Evolutionary conservation across 2,113 vertebrate species (phyloP), one percentile per base, ranked within the genome.

Genomic region (Rhea americana): DNA sequence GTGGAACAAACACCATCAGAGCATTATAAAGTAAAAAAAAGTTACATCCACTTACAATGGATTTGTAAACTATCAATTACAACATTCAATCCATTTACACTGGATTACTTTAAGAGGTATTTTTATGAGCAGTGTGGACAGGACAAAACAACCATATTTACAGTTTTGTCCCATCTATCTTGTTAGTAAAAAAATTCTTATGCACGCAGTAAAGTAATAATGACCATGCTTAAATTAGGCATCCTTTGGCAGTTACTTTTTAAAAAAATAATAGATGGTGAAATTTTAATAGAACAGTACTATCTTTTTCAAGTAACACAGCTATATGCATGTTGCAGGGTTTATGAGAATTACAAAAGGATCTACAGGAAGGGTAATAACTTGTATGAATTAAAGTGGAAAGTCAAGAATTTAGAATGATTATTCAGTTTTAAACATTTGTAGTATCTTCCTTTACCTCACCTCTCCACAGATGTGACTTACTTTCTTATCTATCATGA

Each of bases 11-110:
- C 77, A 87, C 45, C 68, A 90, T 47, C 59, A 76, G 53, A 79
- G 39, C 30, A 89, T 63, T 61, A 84, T 28, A 90, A 93, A 89
- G 30, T 19, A 45, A 35, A 35, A 35, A 86, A 71, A 91, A 78
- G 5, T 7, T 20, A 48, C 50, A 89, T 66, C 82, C 63, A 76
- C 93, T 94, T 93, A 66, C 18, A 85, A 41, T 76, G 82, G 87
- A 91, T 94, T 94, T 85, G 26, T 59, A 95, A 89, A 80, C 72
- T 89, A 75, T 56, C 73, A 86, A 82, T 90, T 93, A 92, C 37
- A 83, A 80, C 61, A 85, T 73, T 37, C 55, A 89, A 87, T 86
- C 77, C 43, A 59, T 93, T 95, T 91, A 86, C 66, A 84, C 75
- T 37, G 89, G 82, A 93, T 93, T n/a, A 37, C 37, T 83, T 91